Percentiles rank a stretch among this genome's conserved stretches.
Evolutionary conservation across 1,140 invertebrate genomes (phyloP).

Genomic region (Melitaea cinxia): DNA sequence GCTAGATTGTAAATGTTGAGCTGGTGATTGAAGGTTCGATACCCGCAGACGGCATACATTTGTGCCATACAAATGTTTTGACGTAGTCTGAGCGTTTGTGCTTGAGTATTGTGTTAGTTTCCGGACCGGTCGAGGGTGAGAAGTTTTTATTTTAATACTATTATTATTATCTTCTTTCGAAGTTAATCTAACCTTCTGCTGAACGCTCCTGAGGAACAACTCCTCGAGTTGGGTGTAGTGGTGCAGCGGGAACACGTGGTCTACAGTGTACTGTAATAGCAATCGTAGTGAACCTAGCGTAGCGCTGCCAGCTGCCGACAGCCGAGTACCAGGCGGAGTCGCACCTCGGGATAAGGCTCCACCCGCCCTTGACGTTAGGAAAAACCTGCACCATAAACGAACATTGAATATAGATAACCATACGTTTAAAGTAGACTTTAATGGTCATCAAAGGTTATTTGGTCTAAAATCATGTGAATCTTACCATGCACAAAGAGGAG

Average conservation of each 20-base stretch:
- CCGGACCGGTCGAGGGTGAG: too few relatives aligned
- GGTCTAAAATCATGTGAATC: neutral
- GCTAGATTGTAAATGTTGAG: too few relatives aligned
- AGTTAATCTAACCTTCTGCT: conserved; percentile 82
- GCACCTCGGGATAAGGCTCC: conserved; percentile 84
- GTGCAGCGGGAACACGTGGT: conserved; percentile 92
- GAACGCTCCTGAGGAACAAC: conserved; percentile 88
- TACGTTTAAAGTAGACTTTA: too few relatives aligned
- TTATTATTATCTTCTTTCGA: too few relatives aligned
- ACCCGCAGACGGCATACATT: too few relatives aligned
- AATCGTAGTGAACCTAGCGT: conserved; percentile 91
- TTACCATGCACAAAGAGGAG: conserved; percentile 70
- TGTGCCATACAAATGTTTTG: too few relatives aligned
- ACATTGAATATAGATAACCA: neutral
- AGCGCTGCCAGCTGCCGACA: conserved; percentile 83
- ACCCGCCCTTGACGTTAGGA: conserved; percentile 88
- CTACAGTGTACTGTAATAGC: conserved; percentile 93
- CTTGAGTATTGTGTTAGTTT: too few relatives aligned
- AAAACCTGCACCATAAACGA: conserved; percentile 85
- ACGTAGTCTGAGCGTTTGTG: too few relatives aligned
- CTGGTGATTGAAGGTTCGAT: too few relatives aligned
- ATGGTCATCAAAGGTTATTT: too few relatives aligned
- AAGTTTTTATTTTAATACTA: too few relatives aligned
- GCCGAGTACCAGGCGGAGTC: conserved; percentile 85
- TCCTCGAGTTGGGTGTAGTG: conserved; percentile 90